Evolutionary conservation across 2,113 vertebrate species (phyloP).

Genomic region (Otolemur garnettii): DNA sequence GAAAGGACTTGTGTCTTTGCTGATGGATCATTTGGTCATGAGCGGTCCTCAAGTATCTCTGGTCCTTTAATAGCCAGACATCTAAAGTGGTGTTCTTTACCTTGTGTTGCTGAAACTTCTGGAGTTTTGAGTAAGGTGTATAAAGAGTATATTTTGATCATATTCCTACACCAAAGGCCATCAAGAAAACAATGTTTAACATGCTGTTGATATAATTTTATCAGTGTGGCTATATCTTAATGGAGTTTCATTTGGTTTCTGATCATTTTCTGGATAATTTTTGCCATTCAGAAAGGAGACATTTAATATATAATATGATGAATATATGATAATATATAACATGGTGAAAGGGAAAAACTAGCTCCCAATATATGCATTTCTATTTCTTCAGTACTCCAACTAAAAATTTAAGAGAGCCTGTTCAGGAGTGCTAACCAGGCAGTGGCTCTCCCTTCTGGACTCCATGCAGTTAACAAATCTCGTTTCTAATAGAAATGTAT

Average conservation of each 20-base stretch:
- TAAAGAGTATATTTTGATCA: conserved; percentile 14
- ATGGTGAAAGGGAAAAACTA: not conserved
- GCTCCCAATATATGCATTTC: not conserved
- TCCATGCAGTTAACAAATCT: not conserved
- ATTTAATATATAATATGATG: not conserved
- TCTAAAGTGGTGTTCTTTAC: not conserved
- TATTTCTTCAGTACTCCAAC: not conserved
- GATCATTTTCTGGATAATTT: conserved; percentile 35
- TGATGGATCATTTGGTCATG: not conserved
- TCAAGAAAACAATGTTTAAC: conserved; percentile 34
- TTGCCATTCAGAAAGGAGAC: conserved; percentile 43
- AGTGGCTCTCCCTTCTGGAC: not conserved
- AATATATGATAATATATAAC: not conserved
- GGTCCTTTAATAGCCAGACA: not conserved
- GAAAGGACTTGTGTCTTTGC: not conserved
- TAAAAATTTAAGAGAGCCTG: not conserved
- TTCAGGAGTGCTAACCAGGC: not conserved
- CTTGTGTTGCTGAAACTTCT: not conserved
- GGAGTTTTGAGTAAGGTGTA: conserved; percentile 30
- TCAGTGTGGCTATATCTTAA: not conserved
- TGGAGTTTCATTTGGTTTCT: not conserved
- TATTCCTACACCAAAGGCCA: not conserved
- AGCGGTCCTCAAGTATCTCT: not conserved
- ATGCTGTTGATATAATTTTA: not conserved
- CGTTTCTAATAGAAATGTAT: not conserved